Percentiles rank a stretch among this genome's conserved stretches.
phyloP scores from a whole-genome alignment of 2,113 vertebrate genomes.

The Limnothrissa miodon region DNA sequence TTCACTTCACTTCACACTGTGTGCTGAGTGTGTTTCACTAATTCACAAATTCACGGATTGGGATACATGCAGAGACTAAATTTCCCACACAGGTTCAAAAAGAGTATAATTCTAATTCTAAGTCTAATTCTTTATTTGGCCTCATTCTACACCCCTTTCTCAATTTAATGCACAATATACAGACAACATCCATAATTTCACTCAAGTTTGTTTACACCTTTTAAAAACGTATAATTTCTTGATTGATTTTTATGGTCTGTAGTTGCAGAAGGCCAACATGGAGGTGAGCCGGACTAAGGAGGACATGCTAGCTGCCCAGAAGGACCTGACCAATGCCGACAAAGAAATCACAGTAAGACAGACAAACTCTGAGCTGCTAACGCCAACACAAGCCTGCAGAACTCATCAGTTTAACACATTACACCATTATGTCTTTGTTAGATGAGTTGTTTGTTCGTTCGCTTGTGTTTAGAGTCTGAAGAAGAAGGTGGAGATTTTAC shows the following conservation, averaged over 20 bases:
- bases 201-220: too few relatives aligned
- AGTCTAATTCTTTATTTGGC: too few relatives aligned
- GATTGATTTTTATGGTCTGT: constrained; percentile 36
- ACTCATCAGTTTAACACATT: not conserved
- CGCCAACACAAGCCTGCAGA: not conserved
- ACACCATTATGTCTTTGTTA: not conserved
- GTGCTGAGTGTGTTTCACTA: too few relatives aligned
- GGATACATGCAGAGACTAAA: too few relatives aligned
- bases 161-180: too few relatives aligned
- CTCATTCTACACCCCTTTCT: too few relatives aligned
- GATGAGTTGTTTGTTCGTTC: not conserved
- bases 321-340: constrained; percentile 84
- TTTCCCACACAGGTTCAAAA: too few relatives aligned
- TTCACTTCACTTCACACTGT: too few relatives aligned
- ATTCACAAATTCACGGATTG: too few relatives aligned
- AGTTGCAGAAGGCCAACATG: constrained; percentile 78
- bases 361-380: not conserved
- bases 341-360: constrained; percentile 83
- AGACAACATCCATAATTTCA: too few relatives aligned
- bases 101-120: too few relatives aligned
- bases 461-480: constrained; percentile 80
- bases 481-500: constrained; percentile 90
- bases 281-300: constrained; percentile 76
- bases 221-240: too few relatives aligned
- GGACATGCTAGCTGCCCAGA: constrained; percentile 83